Base-by-base conservation (phyloP, 2,113 vertebrate species). In the Leucoraja erinaceus region DNA sequence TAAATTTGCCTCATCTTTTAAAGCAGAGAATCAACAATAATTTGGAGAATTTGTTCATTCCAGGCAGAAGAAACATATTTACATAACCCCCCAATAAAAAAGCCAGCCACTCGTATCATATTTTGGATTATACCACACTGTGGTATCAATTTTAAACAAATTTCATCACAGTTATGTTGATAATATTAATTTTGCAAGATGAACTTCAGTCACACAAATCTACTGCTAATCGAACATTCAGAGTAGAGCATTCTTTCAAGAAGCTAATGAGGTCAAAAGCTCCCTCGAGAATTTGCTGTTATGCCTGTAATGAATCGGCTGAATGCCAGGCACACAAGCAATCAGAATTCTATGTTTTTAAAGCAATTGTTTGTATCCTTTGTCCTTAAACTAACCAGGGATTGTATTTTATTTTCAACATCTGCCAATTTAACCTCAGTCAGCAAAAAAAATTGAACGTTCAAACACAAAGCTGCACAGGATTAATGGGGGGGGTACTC, bases 211-310 rank as follows among this genome's bases (percentile, higher is more conserved):
- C 66, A 91, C 66, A 91, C 33, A 91, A 91, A 10, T 91, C 68
- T 28, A 38, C 10, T 72, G 90, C 68, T 91, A 54, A 72, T 68
- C 33, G 66, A 91, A 91, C 66, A 91, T 5, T 72, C 28, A 91
- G 10, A 72, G 33, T 25, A 91, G 38, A 72, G 18, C 33, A 91
- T 91, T 72, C 18, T 25, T 22, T 91, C 20, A 54, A 33, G 31
- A 90, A 91, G 38, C 56, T 74, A 91, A 91, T 91, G 66, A 22
- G 66, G 66, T 47, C 31, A 91, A 68, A 72, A 38, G 90, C 66
- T 59, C 81, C 81, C 81, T 20, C 7, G 33, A 25, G 81, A 84
- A 84, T 84, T 84, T 84, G 20, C 54, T 59, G 59, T 59, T 84
- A 84, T 22, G 54, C 54, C 81, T 28, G 12, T 54, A 68, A 91